Evolutionary conservation across 1,140 invertebrate genomes (phyloP).

Genomic region (Idris sp.): DNA sequence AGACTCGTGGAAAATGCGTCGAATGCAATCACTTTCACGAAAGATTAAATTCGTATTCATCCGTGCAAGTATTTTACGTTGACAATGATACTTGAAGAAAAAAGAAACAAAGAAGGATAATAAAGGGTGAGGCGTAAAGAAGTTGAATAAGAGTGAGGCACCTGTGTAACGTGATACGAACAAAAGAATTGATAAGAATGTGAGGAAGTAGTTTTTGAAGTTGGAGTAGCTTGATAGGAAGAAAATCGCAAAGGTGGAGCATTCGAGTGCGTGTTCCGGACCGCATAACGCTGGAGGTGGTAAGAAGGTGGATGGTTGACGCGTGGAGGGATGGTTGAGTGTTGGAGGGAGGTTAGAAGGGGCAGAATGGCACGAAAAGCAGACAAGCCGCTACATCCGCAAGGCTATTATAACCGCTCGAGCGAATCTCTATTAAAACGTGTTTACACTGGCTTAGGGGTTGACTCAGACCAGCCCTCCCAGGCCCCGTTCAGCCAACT

Average conservation of each 20-base stretch:
- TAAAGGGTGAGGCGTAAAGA: constrained; percentile 49
- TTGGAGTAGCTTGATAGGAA: constrained; percentile 41
- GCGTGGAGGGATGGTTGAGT: too few species aligned
- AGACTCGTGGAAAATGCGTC: constrained; percentile 30
- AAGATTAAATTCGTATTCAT: constrained; percentile 57
- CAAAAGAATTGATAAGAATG: constrained; percentile 46
- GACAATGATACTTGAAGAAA: constrained; percentile 42
- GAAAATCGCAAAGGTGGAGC: constrained; percentile 58
- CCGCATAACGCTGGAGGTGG: constrained; percentile 56
- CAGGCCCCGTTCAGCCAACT: constrained; percentile 67
- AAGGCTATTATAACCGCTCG: constrained; percentile 79
- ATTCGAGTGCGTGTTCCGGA: constrained; percentile 56
- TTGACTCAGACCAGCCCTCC: constrained; percentile 76
- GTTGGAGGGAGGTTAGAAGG: constrained; percentile 16
- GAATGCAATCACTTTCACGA: constrained; percentile 43
- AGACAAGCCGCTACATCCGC: constrained; percentile 75
- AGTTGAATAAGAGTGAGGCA: constrained; percentile 45
- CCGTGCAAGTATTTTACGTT: constrained; percentile 50
- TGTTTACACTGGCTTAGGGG: constrained; percentile 79
- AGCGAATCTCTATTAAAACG: constrained; percentile 80
- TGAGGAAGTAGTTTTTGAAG: too few species aligned
- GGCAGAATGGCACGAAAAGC: constrained; percentile 58
- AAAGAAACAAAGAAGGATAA: constrained; percentile 44
- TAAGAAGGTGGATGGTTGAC: constrained; percentile 50
- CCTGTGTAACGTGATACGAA: constrained; percentile 38